These are phyloP conservation scores for Cottus gobio DNA, from an alignment of 2,113 vertebrate genomes.

Conservation along the genomic window DNA sequence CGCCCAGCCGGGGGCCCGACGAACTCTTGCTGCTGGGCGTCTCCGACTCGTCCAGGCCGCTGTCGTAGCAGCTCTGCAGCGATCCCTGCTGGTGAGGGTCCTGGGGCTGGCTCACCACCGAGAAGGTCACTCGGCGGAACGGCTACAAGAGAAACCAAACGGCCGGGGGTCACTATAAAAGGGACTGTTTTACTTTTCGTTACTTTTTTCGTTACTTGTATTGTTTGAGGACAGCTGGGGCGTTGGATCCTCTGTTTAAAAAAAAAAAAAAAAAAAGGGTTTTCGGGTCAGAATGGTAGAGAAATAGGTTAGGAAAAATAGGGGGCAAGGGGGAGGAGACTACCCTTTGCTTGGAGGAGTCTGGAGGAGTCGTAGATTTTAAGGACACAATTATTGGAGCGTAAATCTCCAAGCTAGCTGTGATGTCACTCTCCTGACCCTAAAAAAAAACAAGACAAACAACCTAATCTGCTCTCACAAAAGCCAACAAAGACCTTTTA, in stretches of 20 bases:
- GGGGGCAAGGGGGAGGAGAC: conserved; percentile 22
- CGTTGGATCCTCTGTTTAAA: conserved; percentile 37
- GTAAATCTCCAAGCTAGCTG: conserved; percentile 5
- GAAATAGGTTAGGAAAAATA: conserved; percentile 28
- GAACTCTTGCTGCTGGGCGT: conserved; percentile 99
- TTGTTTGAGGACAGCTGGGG: conserved; percentile 41
- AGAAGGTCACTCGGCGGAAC: conserved; percentile 99
- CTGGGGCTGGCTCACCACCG: conserved; percentile 99
- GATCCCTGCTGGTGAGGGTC: conserved; percentile 99
- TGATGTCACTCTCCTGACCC: neutral
- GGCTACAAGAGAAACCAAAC: conserved; percentile 98
- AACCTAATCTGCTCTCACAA: conserved; percentile 19
- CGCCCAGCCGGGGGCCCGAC: conserved; percentile 98
- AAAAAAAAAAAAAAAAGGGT: conserved; percentile 10
- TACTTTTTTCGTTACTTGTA: too few relatives aligned
- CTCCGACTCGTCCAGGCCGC: conserved; percentile 99
- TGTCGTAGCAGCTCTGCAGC: conserved; percentile 99
- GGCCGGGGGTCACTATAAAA: conserved; percentile 94
- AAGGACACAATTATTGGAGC: conserved; percentile 1
- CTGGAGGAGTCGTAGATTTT: neutral
- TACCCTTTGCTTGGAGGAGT: neutral
- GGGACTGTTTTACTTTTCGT: conserved; percentile 66
- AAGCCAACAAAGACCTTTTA: conserved; percentile 32
- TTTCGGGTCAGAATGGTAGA: conserved; percentile 48
- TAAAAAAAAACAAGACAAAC: conserved; percentile 13